Conservation (phyloP, 2,888 invertebrate species). For the Folsomia manolachei region DNA sequence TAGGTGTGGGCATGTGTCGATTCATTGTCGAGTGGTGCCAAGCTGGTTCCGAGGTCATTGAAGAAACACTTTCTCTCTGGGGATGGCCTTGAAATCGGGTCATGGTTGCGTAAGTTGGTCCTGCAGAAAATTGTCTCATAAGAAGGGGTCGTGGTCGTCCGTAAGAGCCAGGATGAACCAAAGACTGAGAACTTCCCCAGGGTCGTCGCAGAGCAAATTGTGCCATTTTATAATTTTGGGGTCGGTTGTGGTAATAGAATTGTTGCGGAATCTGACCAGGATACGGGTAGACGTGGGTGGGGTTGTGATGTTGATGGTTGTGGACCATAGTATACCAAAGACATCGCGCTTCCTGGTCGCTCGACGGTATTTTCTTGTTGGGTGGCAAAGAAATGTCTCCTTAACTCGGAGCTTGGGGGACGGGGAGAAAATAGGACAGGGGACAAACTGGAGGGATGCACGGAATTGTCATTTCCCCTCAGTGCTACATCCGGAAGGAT, state of each 20-base stretch:
- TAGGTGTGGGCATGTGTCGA: neutral
- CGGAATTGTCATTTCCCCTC: neutral
- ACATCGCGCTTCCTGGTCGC: conserved; percentile 7
- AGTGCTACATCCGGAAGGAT: conserved; percentile 11
- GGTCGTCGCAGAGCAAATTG: neutral
- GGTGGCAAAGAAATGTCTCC: conserved; percentile 3
- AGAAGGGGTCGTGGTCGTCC: neutral
- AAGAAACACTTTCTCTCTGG: neutral
- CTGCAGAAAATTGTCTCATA: conserved; percentile 13
- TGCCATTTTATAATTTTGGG: neutral
- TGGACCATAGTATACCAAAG: neutral
- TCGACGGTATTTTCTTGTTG: neutral
- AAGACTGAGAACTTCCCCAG: conserved; percentile 12
- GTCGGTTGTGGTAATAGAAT: neutral
- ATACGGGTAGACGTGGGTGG: too few relatives aligned
- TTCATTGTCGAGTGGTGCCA: too few relatives aligned
- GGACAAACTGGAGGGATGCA: conserved; percentile 1
- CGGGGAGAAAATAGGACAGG: conserved; percentile 10
- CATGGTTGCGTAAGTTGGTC: conserved; percentile 8
- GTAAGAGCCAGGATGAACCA: conserved; percentile 3
- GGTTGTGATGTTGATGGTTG: neutral
- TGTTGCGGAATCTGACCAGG: neutral
- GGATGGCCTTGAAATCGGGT: neutral
- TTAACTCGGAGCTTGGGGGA: neutral
- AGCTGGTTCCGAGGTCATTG: conserved; percentile 5